Base-by-base conservation (phyloP, 2,113 vertebrate species). In the Canis aureus region DNA sequence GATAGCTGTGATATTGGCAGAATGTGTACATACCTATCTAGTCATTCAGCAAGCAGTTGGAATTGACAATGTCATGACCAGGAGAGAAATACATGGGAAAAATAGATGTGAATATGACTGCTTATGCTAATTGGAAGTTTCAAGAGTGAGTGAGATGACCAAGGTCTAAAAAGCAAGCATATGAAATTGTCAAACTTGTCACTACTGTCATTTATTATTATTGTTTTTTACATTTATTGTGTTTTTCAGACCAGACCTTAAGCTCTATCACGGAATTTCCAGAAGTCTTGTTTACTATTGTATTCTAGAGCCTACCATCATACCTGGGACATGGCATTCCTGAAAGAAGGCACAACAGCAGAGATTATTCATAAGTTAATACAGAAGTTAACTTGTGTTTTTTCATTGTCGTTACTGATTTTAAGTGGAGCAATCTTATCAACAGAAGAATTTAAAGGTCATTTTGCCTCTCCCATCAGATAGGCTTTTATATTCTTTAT, bases 371-470 rank as follows among this genome's bases (percentile, higher is more conserved):
- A 23, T 80, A 38, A 76, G 0, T 53, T 35, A 84, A 13, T 62
- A 74, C 3, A 74, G 16, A 95, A 89, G 94, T 87, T 49, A 49
- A 94, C 91, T 71, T 59, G 7, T 49, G 8, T 71, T 85, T 55
- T 73, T 1, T 35, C 15, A 78, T 19, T 81, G 7, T 43, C 59
- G 10, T 49, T 80, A 57, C 53, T 86, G 74, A 32, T 79, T 94
- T 94, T 74, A 86, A 86, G 32, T 23, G 59, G 27, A 57, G 1
- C 2, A 83, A 94, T 84, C 8, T 79, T 19, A 74, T 38, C 8
- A 87, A 22, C 51, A 79, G 82, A 82, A 90, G 12, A 8, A 71
- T 94, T 32, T 94, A 80, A 96, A 80, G 43, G 6, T 73, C 69
- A 60, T 89, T 69, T 89, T n/a, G 6, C 0, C 8, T 29, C 11